phyloP scores from a whole-genome alignment of 2,888 invertebrate species.

The Rhagophthalmus giganteus region DNA sequence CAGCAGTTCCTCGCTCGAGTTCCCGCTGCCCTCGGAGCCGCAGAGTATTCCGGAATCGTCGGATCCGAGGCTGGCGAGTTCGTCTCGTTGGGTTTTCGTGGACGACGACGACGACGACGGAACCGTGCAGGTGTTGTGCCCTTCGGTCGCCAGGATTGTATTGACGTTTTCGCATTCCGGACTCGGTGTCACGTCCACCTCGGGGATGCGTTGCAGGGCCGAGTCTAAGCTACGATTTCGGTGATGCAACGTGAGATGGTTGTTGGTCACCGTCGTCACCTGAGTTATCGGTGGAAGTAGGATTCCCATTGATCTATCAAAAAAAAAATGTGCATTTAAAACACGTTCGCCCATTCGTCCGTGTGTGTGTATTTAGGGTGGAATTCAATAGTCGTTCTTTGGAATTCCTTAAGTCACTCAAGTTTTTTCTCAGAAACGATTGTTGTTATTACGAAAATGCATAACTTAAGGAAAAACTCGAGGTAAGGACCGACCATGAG shows the following conservation, averaged over 20 bases:
- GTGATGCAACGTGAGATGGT: conserved; percentile 71
- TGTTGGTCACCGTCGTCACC: conserved; percentile 55
- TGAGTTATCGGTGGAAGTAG: conserved; percentile 64
- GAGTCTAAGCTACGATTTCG: conserved; percentile 89
- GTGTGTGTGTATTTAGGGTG: too few relatives aligned
- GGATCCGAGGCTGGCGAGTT: conserved; percentile 68
- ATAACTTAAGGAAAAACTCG: too few relatives aligned
- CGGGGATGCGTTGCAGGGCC: conserved; percentile 85
- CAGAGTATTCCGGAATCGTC: conserved; percentile 69
- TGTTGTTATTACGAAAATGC: too few relatives aligned
- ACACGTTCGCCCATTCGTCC: too few relatives aligned
- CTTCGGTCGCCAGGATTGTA: conserved; percentile 15
- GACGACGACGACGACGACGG: conserved; percentile 55
- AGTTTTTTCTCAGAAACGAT: too few relatives aligned
- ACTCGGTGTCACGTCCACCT: conserved; percentile 74
- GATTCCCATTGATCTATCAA: conserved; percentile 66
- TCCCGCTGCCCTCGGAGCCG: conserved; percentile 53
- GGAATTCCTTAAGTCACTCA: too few relatives aligned
- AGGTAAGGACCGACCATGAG: too few relatives aligned
- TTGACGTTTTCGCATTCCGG: conserved; percentile 62
- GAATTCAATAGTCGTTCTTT: too few relatives aligned
- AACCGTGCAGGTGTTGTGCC: conserved; percentile 46
- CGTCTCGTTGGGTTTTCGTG: conserved; percentile 61
- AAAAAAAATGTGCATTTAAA: too few relatives aligned
- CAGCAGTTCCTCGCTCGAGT: conserved; percentile 59